Conservation (phyloP, 1,140 invertebrate species). For the Conus ventricosus region DNA sequence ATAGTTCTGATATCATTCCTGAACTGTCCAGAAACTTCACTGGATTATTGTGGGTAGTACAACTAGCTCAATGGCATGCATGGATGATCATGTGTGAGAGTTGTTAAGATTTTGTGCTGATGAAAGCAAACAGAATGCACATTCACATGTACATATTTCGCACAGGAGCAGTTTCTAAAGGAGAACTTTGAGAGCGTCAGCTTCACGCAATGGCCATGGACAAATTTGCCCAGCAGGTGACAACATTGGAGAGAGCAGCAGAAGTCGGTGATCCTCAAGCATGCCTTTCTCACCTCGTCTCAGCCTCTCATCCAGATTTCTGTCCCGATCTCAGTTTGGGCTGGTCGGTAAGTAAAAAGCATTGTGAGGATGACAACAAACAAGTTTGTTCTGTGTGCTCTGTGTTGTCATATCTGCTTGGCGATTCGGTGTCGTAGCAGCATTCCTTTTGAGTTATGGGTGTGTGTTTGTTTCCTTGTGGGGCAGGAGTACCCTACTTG, state of each 20-base stretch:
- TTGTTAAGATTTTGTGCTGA: too few species aligned
- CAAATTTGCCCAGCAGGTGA: constrained; percentile 60
- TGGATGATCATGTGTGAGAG: too few species aligned
- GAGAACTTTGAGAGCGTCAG: constrained; percentile 68
- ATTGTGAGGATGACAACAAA: neutral
- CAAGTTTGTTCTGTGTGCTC: too few species aligned
- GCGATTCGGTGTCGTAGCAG: neutral
- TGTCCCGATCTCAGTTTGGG: constrained; percentile 62
- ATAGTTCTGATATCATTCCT: too few species aligned
- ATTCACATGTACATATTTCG: neutral
- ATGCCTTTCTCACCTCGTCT: constrained; percentile 57
- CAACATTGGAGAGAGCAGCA: constrained; percentile 56
- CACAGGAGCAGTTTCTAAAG: constrained; percentile 66
- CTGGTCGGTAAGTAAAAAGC: constrained; percentile 55
- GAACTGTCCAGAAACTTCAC: too few species aligned
- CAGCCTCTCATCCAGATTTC: constrained; percentile 67
- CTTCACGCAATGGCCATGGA: constrained; percentile 61
- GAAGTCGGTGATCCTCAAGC: constrained; percentile 24
- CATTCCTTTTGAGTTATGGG: too few species aligned
- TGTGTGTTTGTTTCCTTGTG: too few species aligned
- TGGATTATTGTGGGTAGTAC: too few species aligned
- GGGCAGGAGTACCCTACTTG: too few species aligned
- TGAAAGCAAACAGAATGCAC: neutral
- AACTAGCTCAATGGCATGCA: too few species aligned
- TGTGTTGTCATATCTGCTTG: too few species aligned